A percentile compares a stretch with the other conserved stretches of the same genome.
Evolutionary conservation across 2,113 vertebrate genomes (phyloP).

Genomic region (Drymodes brunneopygia): DNA sequence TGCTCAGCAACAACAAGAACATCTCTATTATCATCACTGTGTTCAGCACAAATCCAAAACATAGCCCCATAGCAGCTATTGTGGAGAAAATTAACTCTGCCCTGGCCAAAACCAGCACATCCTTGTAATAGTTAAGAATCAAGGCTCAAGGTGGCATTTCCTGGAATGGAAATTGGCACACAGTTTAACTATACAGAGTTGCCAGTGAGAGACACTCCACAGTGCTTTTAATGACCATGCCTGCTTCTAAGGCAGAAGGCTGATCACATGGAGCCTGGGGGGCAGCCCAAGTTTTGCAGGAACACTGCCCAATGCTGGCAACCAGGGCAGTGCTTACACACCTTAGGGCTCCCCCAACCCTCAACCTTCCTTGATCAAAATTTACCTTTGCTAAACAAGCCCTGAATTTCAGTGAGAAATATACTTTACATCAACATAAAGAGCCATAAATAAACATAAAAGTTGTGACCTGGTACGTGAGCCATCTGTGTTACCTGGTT

Average conservation of each 20-base stretch:
- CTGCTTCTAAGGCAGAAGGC: neutral
- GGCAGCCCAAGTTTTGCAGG: neutral
- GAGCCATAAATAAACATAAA: neutral
- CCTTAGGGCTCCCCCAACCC: neutral
- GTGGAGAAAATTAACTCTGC: neutral
- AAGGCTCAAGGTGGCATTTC: neutral
- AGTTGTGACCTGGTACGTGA: neutral
- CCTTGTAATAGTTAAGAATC: fast-evolving
- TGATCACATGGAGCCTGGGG: fast-evolving
- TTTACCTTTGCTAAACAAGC: neutral
- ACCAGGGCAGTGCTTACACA: neutral
- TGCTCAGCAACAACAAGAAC: neutral
- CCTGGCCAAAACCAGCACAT: neutral
- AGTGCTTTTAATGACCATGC: neutral
- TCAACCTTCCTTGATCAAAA: neutral
- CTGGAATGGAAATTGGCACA: neutral
- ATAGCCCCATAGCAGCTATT: neutral
- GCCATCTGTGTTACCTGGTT: neutral
- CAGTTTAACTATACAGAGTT: neutral
- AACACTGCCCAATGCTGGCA: neutral
- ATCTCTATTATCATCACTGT: neutral
- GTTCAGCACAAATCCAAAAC: neutral
- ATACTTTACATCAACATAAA: neutral
- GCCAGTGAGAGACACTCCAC: neutral
- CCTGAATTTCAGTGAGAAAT: neutral